These are phyloP conservation scores for Icerya purchasi DNA, from an alignment of 2,888 invertebrate genomes.

Conservation along the genomic window DNA sequence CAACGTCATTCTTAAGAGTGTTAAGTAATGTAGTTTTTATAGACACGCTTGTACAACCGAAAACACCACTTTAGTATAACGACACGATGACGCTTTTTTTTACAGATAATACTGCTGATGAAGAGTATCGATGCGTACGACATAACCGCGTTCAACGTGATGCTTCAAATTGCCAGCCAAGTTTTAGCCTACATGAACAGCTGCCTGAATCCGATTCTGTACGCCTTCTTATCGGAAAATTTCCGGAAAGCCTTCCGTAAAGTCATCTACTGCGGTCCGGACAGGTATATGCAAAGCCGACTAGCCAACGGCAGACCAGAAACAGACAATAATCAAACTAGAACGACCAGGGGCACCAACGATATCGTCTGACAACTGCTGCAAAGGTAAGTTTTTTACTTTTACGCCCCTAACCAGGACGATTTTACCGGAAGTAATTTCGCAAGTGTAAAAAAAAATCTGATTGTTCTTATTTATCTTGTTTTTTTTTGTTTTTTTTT, in stretches of 20 bases:
- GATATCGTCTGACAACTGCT: conserved; percentile 14
- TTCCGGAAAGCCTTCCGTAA: conserved; percentile 73
- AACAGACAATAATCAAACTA: conserved; percentile 14
- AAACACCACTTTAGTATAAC: too few relatives aligned
- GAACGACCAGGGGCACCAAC: conserved; percentile 15
- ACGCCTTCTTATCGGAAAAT: conserved; percentile 84
- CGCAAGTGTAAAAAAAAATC: too few relatives aligned
- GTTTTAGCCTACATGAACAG: conserved; percentile 81
- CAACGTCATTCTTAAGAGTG: neutral
- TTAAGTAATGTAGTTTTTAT: neutral
- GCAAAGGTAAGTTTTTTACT: too few relatives aligned
- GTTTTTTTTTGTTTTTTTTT: too few relatives aligned
- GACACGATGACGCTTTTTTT: too few relatives aligned
- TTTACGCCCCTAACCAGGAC: too few relatives aligned
- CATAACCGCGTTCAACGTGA: conserved; percentile 40
- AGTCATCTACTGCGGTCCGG: conserved; percentile 33
- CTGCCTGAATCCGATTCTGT: conserved; percentile 83
- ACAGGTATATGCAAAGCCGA: conserved; percentile 14
- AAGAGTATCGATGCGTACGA: conserved; percentile 52
- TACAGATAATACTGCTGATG: conserved; percentile 53
- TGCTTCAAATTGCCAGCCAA: conserved; percentile 54
- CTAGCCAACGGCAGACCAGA: conserved; percentile 14
- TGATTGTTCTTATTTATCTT: too few relatives aligned
- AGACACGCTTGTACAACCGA: neutral
- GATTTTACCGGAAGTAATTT: too few relatives aligned